Evolutionary conservation across 2,797 vertebrate genomes (phyloP).

Genomic region (Coreius guichenoti): DNA sequence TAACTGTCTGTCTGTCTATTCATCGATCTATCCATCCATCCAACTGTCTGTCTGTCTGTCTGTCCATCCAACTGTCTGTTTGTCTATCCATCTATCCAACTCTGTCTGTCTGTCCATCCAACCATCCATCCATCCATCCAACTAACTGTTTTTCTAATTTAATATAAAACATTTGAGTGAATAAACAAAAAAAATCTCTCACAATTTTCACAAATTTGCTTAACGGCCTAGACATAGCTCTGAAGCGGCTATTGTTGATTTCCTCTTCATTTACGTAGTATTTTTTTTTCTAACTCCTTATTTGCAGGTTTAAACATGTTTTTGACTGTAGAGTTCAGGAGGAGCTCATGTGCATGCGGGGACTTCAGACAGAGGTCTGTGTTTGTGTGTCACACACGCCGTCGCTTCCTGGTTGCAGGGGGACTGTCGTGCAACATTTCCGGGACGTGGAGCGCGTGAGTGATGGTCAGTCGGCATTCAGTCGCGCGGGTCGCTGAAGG

Average conservation of each 20-base stretch:
- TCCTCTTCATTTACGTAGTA: not conserved
- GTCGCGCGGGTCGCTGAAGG: not conserved
- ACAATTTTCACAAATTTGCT: not conserved
- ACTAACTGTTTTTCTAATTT: not conserved
- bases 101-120: no score
- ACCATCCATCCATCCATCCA: not conserved
- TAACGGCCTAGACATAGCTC: not conserved
- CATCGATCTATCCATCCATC: not conserved
- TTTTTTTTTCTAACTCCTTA: not conserved
- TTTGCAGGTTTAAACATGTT: no score
- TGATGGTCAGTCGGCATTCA: slow-evolving; percentile 20
- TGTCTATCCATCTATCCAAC: not conserved
- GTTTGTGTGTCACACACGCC: not conserved
- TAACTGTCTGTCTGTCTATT: no score
- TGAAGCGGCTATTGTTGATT: not conserved
- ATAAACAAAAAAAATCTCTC: not conserved
- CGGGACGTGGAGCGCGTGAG: not conserved
- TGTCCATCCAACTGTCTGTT: not conserved
- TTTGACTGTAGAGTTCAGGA: not conserved
- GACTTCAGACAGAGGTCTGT: not conserved
- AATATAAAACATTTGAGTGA: not conserved
- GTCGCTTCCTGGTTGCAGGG: slow-evolving; percentile 22
- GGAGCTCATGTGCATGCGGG: not conserved
- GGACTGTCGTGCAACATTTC: slow-evolving; percentile 12
- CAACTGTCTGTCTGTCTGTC: not conserved